These are phyloP conservation scores for Calameuta pallipes DNA, from an alignment of 2,888 invertebrate species.

Conservation along the genomic window DNA sequence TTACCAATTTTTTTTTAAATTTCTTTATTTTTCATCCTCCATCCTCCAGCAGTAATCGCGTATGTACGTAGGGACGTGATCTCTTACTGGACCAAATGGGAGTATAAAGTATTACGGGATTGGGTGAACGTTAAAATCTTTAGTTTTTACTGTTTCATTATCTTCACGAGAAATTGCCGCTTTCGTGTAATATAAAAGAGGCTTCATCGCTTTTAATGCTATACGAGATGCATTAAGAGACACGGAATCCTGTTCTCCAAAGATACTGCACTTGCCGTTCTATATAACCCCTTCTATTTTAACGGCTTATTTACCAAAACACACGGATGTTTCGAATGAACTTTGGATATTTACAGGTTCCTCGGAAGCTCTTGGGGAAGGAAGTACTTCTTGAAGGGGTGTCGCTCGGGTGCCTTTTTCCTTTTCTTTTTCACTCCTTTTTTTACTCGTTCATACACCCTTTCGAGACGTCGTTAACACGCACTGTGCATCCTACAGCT, in stretches of 20 bases:
- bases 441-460: not conserved
- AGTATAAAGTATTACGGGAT: not conserved
- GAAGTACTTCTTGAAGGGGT: slow-evolving; percentile 1
- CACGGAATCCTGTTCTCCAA: slow-evolving; percentile 4
- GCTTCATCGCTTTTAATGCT: not conserved
- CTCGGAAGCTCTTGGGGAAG: not conserved
- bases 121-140: not conserved
- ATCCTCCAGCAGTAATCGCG: not conserved
- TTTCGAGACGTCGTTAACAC: not conserved
- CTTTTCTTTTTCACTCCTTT: not conserved
- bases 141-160: not conserved
- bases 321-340: slow-evolving; percentile 18
- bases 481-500: not conserved
- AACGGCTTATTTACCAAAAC: slow-evolving; percentile 25
- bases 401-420: not conserved
- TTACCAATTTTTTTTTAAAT: not conserved
- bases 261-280: slow-evolving; percentile 17
- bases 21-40: not conserved
- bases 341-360: slow-evolving; percentile 25
- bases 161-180: not conserved
- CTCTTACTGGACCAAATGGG: not conserved
- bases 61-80: not conserved
- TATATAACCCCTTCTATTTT: slow-evolving; percentile 17
- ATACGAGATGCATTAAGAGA: slow-evolving; percentile 8
- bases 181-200: not conserved